These are phyloP conservation scores for Callaeas wilsoni DNA, from an alignment of 2,113 vertebrate species.

Conservation along the genomic window DNA sequence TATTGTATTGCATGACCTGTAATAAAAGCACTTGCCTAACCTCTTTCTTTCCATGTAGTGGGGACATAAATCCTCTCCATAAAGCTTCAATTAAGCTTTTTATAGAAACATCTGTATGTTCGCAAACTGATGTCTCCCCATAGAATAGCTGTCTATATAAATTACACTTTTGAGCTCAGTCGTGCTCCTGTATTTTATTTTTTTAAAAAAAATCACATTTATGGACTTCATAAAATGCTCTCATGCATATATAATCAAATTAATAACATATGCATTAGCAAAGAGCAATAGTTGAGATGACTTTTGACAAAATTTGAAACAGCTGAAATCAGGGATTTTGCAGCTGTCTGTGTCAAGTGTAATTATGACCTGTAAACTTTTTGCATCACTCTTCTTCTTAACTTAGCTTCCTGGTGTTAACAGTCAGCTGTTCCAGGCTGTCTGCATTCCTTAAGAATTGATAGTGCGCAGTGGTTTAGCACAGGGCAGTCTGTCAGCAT, in stretches of 20 bases:
- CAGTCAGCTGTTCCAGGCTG: background rate
- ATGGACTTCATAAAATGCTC: background rate
- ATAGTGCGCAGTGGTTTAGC: background rate
- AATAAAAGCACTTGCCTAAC: background rate
- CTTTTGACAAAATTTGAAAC: background rate
- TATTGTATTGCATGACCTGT: background rate
- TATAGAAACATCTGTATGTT: background rate
- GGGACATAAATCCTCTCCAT: background rate
- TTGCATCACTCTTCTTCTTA: background rate
- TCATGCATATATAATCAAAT: background rate
- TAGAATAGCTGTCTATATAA: background rate
- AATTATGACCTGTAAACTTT: background rate
- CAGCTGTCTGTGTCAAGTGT: background rate
- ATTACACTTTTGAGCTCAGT: background rate
- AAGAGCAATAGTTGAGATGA: background rate
- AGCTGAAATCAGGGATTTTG: background rate
- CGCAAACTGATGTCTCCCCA: background rate
- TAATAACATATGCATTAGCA: background rate
- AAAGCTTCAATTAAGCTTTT: background rate
- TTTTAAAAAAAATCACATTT: background rate
- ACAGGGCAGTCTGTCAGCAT: rapidly evolving
- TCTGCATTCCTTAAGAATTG: background rate
- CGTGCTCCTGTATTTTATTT: background rate
- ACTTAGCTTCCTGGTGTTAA: background rate
- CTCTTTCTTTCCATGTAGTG: background rate